A percentile compares a stretch with the other conserved stretches of the same genome.
Evolutionary conservation across 2,888 invertebrate genomes (phyloP).

Genomic region (Cerastoderma edule): DNA sequence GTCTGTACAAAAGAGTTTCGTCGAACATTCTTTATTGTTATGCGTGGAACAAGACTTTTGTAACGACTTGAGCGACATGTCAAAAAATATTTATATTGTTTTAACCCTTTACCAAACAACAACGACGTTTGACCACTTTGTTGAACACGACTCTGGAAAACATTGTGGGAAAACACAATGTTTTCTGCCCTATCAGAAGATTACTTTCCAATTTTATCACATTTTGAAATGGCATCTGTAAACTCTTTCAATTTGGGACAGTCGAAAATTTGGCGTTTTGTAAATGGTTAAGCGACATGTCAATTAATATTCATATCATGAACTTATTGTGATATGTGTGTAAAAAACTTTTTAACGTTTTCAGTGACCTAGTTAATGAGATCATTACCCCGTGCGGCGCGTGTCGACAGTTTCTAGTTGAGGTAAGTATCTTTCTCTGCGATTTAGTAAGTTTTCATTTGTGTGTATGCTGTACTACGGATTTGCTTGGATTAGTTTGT

Average conservation of each 20-base stretch:
- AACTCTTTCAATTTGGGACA: background rate
- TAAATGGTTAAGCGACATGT: background rate
- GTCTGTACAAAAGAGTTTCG: too few species aligned
- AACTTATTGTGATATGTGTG: too few species aligned
- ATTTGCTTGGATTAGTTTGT: background rate
- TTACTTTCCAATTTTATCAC: background rate
- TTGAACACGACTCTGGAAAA: too few species aligned
- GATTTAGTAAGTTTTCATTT: too few species aligned
- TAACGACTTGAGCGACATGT: too few species aligned
- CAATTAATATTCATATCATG: background rate
- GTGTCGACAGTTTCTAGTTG: conserved; percentile 89
- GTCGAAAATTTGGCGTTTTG: background rate
- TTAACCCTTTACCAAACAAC: too few species aligned
- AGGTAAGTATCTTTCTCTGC: too few species aligned
- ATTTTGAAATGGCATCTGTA: background rate
- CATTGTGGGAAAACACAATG: background rate
- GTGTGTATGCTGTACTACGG: too few species aligned
- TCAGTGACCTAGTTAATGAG: conserved; percentile 83
- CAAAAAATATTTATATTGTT: too few species aligned
- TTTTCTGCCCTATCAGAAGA: background rate
- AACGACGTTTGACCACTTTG: too few species aligned
- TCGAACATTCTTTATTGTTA: too few species aligned
- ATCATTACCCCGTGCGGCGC: conserved; percentile 92
- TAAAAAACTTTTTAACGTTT: conserved; percentile 25
- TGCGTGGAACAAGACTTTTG: too few species aligned